phyloP scores from a whole-genome alignment of 1,140 invertebrate genomes.

The Zaprionus ornatus region DNA sequence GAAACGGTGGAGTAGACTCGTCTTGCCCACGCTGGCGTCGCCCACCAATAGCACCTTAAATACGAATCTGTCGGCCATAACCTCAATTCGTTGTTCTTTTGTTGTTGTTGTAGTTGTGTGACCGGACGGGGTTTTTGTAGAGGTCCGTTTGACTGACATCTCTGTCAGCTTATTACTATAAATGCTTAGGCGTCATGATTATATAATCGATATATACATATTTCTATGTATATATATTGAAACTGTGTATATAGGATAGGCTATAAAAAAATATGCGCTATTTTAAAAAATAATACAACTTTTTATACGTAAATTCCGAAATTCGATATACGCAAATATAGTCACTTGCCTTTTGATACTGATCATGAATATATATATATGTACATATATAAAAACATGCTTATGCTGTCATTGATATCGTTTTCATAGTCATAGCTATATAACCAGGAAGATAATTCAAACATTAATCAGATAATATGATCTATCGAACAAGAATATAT shows the following conservation, averaged over 20 bases:
- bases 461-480: background rate
- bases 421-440: background rate
- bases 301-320: too few relatives aligned
- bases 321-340: too few relatives aligned
- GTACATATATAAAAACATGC: background rate
- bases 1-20: conserved; percentile 42
- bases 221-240: too few relatives aligned
- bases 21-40: conserved; percentile 51
- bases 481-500: background rate
- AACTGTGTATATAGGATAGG: too few relatives aligned
- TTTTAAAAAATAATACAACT: too few relatives aligned
- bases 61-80: background rate
- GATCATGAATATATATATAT: background rate
- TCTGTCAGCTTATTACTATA: background rate
- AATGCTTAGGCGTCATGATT: too few relatives aligned
- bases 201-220: too few relatives aligned
- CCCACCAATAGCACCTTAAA: conserved; percentile 56
- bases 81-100: background rate
- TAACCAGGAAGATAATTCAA: background rate
- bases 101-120: background rate
- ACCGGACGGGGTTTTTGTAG: background rate
- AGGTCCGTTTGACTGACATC: background rate
- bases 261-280: too few relatives aligned
- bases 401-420: background rate
- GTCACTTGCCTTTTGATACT: too few relatives aligned